These are phyloP conservation scores for Pagetopsis macropterus DNA, from an alignment of 2,797 vertebrate species.

Conservation along the genomic window DNA sequence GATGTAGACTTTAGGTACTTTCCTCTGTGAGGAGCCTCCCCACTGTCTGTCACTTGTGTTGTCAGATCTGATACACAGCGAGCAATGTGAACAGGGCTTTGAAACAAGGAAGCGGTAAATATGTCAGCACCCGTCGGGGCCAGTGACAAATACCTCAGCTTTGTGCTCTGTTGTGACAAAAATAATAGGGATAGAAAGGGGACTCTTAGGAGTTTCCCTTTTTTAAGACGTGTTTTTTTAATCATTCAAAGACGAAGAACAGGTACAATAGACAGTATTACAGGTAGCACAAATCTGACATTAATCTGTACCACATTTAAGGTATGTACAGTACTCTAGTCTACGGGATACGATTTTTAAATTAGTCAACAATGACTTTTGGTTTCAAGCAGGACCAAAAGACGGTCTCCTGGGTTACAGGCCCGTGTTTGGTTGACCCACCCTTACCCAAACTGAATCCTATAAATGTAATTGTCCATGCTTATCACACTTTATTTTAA, in stretches of 20 bases:
- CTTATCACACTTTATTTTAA: too few species aligned
- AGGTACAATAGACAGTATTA: constrained; percentile 1
- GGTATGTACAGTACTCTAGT: too few species aligned
- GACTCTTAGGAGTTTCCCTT: background rate
- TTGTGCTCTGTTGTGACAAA: constrained; percentile 4
- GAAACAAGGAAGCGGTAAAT: constrained; percentile 30
- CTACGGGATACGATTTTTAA: too few species aligned
- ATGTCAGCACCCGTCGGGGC: constrained; percentile 14
- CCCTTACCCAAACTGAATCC: too few species aligned
- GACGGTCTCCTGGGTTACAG: too few species aligned
- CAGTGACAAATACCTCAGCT: background rate
- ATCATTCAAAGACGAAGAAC: constrained; percentile 1
- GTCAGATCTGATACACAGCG: constrained; percentile 16
- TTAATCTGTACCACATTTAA: background rate
- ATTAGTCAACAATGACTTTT: too few species aligned
- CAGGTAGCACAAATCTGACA: background rate
- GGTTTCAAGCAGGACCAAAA: too few species aligned
- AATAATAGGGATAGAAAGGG: background rate
- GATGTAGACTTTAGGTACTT: constrained; percentile 75
- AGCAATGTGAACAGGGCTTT: background rate
- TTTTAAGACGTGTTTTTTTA: background rate
- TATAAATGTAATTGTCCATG: too few species aligned
- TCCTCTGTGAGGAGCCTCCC: constrained; percentile 55
- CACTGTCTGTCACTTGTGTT: constrained; percentile 30
- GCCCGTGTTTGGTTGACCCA: too few species aligned